Evolutionary conservation across 2,113 vertebrate species (phyloP), one percentile per base, ranked within the genome.

Genomic region (Corythaeola cristata): DNA sequence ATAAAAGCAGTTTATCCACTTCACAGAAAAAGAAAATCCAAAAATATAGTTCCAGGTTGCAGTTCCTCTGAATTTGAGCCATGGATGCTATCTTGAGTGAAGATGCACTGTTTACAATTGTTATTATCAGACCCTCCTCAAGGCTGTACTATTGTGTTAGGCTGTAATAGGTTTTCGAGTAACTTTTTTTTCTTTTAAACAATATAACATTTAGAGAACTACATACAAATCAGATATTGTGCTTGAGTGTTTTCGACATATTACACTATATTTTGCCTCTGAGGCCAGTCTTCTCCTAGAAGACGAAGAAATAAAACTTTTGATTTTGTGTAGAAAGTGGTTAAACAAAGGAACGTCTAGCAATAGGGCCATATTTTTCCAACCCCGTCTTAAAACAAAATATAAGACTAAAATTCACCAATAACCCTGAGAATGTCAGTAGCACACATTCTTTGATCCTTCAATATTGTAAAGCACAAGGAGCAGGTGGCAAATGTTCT

Each of bases 401-500:
- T 30, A 22, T 20, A 39, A 66, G n/a, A 66, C 41, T 26, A 37
- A 78, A 97, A 91, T 58, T 75, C 45, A 33, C 24, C 15, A 77
- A 22, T 53, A 80, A 82, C 15, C 35, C 47, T 30, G 60, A 85
- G 72, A 78, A 47, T 27, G 9, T 80, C 32, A 45, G 22, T 19
- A 47, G 26, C 15, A 35, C 28, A 30, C 7, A 1, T 82, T 85
- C 62, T 77, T 96, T 84, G 32, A 63, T 75, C 68, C 66, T 49
- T 76, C 77, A 47, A 5, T 58, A 66, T 13, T 28, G 6, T 13
- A 81, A 59, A 78, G 24, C 67, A 68, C 1, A 9, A 85, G 84
- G 88, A 97, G 66, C 90, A 97, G 90, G 69, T 95, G 90, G 56
- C 22, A 85, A 90, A 84, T 35, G 69, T 26, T 82, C 44, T 74